Percentiles rank a stretch among this genome's conserved stretches.
Evolutionary conservation across 1,140 invertebrate genomes (phyloP).

Genomic region (Rhopalosiphum maidis): DNA sequence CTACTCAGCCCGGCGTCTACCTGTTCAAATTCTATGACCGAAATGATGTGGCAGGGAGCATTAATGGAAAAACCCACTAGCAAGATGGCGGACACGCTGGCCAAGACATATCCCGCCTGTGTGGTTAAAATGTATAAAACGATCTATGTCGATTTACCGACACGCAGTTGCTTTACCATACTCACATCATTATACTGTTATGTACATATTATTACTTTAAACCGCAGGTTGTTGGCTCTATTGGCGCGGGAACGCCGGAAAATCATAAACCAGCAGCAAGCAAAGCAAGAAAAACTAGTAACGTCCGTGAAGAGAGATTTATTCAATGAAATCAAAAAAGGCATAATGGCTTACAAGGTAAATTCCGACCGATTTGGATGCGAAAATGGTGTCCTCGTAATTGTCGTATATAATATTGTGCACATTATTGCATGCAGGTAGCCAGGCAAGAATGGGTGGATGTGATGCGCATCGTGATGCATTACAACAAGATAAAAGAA

Average conservation of each 20-base stretch:
- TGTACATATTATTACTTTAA: too few relatives aligned
- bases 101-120: slow-evolving; percentile 44
- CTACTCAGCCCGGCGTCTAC: neutral
- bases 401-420: neutral
- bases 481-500: slow-evolving; percentile 22
- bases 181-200: neutral
- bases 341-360: slow-evolving; percentile 31
- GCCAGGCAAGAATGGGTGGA: slow-evolving; percentile 38
- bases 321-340: slow-evolving; percentile 10
- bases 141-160: neutral
- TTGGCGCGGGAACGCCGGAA: slow-evolving; percentile 37
- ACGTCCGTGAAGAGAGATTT: slow-evolving; percentile 20
- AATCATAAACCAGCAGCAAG: slow-evolving; percentile 12
- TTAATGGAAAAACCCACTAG: slow-evolving; percentile 33
- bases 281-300: slow-evolving; percentile 16
- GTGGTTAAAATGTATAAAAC: slow-evolving; percentile 44
- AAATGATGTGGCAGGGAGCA: slow-evolving; percentile 49
- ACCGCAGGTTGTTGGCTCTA: slow-evolving; percentile 34
- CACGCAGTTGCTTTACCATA: neutral
- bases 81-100: slow-evolving; percentile 15
- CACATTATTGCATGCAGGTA: neutral
- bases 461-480: slow-evolving; percentile 32
- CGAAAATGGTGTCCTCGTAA: too few relatives aligned
- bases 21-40: slow-evolving; percentile 9
- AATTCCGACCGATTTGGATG: neutral